phyloP scores from a whole-genome alignment of 2,797 vertebrate species.

The Okamejei kenojei region DNA sequence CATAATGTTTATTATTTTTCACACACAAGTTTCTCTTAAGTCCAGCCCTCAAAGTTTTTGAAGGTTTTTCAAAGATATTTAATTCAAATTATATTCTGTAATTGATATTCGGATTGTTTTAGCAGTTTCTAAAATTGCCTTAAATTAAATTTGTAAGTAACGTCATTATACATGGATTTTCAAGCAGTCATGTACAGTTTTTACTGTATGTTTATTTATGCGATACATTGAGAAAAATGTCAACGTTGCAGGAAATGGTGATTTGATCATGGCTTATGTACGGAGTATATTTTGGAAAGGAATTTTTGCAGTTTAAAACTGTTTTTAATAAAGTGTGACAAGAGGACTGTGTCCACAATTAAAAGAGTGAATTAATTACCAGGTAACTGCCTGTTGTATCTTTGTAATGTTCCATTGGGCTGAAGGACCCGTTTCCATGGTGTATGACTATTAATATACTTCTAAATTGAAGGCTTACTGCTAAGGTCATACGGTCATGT shows the following conservation, averaged over 20 bases:
- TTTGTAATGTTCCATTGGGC: neutral
- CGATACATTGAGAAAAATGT: neutral
- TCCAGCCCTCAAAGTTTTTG: neutral
- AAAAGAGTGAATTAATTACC: neutral
- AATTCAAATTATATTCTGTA: neutral
- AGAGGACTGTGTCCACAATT: neutral
- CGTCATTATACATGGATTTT: neutral
- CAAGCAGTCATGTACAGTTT: neutral
- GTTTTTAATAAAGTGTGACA: neutral
- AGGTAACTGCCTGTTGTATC: neutral
- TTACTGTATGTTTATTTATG: neutral
- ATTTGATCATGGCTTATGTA: neutral
- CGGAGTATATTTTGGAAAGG: neutral
- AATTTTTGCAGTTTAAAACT: neutral
- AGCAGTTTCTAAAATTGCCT: constrained; percentile 21
- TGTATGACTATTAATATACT: neutral
- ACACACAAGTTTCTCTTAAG: neutral
- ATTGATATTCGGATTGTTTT: neutral
- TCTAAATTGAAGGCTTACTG: neutral
- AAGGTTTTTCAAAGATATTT: constrained; percentile 8
- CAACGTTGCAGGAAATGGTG: neutral
- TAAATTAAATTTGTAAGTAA: neutral
- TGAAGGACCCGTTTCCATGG: no score
- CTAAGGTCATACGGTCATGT: no score
- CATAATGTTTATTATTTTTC: neutral